Percentiles rank a stretch among this genome's conserved stretches.
Evolutionary conservation across 1,140 invertebrate species (phyloP).

Genomic region (Drosophila equinoxialis): DNA sequence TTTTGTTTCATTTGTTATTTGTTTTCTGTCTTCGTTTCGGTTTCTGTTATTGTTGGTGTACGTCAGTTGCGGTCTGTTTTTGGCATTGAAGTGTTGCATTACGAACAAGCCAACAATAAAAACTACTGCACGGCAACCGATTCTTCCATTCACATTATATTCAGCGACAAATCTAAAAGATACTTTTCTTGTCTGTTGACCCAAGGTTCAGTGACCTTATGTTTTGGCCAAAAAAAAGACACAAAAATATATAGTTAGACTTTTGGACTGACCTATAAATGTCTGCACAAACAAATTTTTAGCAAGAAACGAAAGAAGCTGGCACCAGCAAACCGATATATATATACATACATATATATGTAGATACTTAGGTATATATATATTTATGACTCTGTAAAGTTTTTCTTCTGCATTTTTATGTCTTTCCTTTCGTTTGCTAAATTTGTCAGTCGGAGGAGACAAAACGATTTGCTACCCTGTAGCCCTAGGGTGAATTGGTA

Average conservation of each 20-base stretch:
- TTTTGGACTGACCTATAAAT: constrained; percentile 53
- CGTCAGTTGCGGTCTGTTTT: constrained; percentile 38
- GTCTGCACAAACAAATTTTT: constrained; percentile 15
- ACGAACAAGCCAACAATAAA: constrained; percentile 24
- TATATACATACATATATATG: not conserved
- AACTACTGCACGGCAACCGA: constrained; percentile 12
- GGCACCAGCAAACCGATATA: not conserved
- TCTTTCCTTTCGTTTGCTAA: constrained; percentile 20
- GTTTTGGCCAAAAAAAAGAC: constrained; percentile 12
- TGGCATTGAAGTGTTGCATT: constrained; percentile 70
- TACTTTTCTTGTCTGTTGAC: constrained; percentile 32
- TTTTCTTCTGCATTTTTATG: constrained; percentile 5
- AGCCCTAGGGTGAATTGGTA: not conserved
- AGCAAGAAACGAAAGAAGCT: constrained; percentile 21
- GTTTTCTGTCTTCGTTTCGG: constrained; percentile 20
- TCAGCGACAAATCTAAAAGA: constrained; percentile 47
- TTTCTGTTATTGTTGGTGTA: constrained; percentile 2
- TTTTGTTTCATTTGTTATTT: constrained; percentile 33
- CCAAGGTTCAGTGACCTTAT: constrained; percentile 44
- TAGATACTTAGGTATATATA: constrained; percentile 13
- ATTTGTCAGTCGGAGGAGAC: constrained; percentile 2
- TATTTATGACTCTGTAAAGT: constrained; percentile 26
- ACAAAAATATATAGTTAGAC: constrained; percentile 8
- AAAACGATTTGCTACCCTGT: not conserved
- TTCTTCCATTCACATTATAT: constrained; percentile 19